These are phyloP conservation scores for Drosophila takahashii DNA, from an alignment of 1,140 invertebrate genomes.

Conservation along the genomic window DNA sequence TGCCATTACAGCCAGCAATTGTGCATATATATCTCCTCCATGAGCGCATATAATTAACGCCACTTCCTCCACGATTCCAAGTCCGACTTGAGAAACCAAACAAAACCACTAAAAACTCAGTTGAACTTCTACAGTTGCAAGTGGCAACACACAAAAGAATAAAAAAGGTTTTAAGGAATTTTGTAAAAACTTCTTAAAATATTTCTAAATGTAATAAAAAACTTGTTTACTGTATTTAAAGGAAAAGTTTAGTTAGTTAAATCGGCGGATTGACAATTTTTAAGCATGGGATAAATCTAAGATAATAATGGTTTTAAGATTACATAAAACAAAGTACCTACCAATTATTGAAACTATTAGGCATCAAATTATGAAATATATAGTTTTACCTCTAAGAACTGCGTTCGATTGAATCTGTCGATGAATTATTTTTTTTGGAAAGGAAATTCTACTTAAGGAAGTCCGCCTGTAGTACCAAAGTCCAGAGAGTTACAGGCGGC, in stretches of 20 bases:
- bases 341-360: too few species aligned
- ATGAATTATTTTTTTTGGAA: too few species aligned
- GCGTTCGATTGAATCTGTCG: neutral
- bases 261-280: too few species aligned
- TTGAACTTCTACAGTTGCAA: neutral
- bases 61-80: constrained; percentile 51
- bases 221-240: too few species aligned
- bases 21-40: constrained; percentile 3
- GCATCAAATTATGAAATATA: neutral
- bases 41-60: constrained; percentile 51
- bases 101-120: neutral
- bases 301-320: neutral
- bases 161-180: too few species aligned
- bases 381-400: too few species aligned
- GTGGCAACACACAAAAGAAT: too few species aligned
- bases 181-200: too few species aligned
- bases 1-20: constrained; percentile 45
- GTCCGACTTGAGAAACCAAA: constrained; percentile 25
- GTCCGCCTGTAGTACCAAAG: constrained; percentile 34
- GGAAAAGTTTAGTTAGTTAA: too few species aligned
- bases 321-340: too few species aligned
- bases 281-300: neutral
- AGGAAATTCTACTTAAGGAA: neutral
- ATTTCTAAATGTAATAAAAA: too few species aligned
- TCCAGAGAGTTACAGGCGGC: constrained; percentile 38